Evolutionary conservation across 2,888 invertebrate genomes (phyloP).

Genomic region (Listrodromus nycthemerus): DNA sequence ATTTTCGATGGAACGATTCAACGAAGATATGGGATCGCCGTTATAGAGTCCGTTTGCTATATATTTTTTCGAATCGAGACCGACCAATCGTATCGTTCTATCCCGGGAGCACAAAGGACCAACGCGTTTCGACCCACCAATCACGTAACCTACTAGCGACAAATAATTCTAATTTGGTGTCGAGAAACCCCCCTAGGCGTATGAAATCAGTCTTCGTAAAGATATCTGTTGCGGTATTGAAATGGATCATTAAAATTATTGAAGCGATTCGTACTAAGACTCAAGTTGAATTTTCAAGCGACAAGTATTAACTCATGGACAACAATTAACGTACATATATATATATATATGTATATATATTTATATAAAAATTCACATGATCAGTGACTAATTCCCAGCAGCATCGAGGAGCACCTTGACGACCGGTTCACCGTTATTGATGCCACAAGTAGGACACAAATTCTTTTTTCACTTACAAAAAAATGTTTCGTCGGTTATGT

Average conservation of each 20-base stretch:
- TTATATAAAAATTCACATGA: too few species aligned
- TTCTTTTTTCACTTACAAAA: slow-evolving; percentile 25
- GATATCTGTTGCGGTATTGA: background rate
- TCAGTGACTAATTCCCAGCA: slow-evolving; percentile 29
- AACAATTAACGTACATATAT: too few species aligned
- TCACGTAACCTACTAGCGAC: slow-evolving; percentile 56
- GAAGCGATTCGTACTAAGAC: background rate
- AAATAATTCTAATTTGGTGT: slow-evolving; percentile 44
- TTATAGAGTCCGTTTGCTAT: background rate
- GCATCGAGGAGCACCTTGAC: background rate
- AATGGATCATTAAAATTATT: background rate
- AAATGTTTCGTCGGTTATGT: slow-evolving; percentile 5
- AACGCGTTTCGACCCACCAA: slow-evolving; percentile 44
- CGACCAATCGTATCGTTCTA: slow-evolving; percentile 42
- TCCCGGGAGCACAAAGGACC: slow-evolving; percentile 33
- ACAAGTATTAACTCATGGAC: too few species aligned
- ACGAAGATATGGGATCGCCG: background rate
- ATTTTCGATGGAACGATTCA: background rate
- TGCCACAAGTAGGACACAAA: background rate
- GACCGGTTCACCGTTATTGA: slow-evolving; percentile 13
- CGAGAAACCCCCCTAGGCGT: slow-evolving; percentile 21
- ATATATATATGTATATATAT: too few species aligned
- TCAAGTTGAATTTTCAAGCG: slow-evolving; percentile 5
- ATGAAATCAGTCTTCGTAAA: background rate
- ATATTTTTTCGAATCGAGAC: slow-evolving; percentile 2